These are phyloP conservation scores for Macquaria ambigua DNA, from an alignment of 2,113 vertebrate species.

Conservation along the genomic window DNA sequence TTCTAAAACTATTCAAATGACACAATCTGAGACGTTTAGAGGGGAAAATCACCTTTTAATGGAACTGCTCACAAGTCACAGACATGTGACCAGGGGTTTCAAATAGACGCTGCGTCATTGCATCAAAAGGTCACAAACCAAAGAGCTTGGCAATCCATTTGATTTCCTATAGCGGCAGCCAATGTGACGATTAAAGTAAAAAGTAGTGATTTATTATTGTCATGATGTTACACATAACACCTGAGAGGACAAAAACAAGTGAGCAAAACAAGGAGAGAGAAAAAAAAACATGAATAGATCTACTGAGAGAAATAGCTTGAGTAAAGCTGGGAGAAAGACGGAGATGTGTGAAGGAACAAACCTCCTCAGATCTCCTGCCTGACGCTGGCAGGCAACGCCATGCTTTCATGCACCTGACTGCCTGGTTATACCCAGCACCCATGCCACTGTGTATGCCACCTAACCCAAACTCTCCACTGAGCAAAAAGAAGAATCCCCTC, in stretches of 20 bases:
- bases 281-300: neutral
- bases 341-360: slow-evolving; percentile 13
- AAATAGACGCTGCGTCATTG: neutral
- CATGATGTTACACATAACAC: neutral
- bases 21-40: neutral
- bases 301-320: neutral
- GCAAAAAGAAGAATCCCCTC: slow-evolving; percentile 46
- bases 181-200: neutral
- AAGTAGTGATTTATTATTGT: neutral
- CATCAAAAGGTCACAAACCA: neutral
- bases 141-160: neutral
- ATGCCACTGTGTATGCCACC: slow-evolving; percentile 27
- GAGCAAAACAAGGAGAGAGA: neutral
- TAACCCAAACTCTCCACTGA: slow-evolving; percentile 23
- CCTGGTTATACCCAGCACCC: slow-evolving; percentile 12
- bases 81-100: neutral
- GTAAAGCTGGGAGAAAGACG: neutral
- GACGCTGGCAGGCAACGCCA: slow-evolving; percentile 11
- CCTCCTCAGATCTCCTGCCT: slow-evolving; percentile 37
- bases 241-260: neutral
- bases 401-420: slow-evolving; percentile 55
- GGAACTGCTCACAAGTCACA: neutral
- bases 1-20: neutral
- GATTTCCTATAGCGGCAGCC: neutral
- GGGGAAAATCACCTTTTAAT: neutral